Evolutionary conservation across 2,888 invertebrate genomes (phyloP).

Genomic region (Quadroppia sp.): DNA sequence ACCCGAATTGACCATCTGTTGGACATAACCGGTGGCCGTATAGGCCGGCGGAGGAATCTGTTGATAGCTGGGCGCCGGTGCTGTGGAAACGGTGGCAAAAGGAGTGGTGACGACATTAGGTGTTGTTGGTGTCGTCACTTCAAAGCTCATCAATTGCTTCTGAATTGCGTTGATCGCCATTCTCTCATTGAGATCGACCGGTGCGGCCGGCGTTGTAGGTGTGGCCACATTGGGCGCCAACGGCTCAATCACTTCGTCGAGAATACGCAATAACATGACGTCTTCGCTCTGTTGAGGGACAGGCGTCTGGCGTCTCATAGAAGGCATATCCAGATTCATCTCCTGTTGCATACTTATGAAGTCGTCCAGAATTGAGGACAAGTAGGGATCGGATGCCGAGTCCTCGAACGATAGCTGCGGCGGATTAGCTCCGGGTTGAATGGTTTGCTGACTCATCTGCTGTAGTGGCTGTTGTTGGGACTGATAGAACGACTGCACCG

Average conservation of each 20-base stretch:
- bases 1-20: conserved; percentile 6
- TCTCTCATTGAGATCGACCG: conserved; percentile 58
- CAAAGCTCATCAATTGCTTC: conserved; percentile 74
- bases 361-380: conserved; percentile 47
- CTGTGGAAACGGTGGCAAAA: conserved; percentile 37
- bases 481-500: conserved; percentile 45
- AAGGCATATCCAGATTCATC: conserved; percentile 43
- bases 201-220: conserved; percentile 29
- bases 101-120: conserved; percentile 32
- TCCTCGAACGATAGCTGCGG: conserved; percentile 28
- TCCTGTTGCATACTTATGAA: conserved; percentile 47
- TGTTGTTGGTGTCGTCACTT: conserved; percentile 46
- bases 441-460: conserved; percentile 52
- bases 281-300: conserved; percentile 13
- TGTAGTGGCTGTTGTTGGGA: conserved; percentile 50
- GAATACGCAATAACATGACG: conserved; percentile 15
- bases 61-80: conserved; percentile 39
- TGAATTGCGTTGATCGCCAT: conserved; percentile 84
- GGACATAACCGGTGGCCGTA: conserved; percentile 23
- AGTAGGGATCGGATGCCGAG: conserved; percentile 42
- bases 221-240: conserved; percentile 39
- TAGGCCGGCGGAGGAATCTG: conserved; percentile 37
- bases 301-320: not conserved
- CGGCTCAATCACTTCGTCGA: conserved; percentile 40
- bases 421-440: conserved; percentile 8